Conservation (phyloP, 2,888 invertebrate species). For the Fragum fragum region DNA sequence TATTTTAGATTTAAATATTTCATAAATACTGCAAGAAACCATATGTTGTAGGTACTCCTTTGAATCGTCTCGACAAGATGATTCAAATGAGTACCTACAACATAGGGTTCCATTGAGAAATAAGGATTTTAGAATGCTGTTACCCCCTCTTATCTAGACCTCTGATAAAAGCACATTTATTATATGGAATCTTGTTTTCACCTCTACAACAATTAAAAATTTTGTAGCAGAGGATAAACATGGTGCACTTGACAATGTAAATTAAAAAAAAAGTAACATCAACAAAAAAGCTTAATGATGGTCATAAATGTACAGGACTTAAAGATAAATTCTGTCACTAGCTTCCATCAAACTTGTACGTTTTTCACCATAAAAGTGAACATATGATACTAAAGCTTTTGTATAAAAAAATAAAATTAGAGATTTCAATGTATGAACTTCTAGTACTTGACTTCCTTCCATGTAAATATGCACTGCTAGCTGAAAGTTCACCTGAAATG, state of each 20-base stretch:
- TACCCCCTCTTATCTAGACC: too few species aligned
- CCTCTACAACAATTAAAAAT: neutral
- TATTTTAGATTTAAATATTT: too few species aligned
- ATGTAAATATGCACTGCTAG: too few species aligned
- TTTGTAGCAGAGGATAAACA: neutral
- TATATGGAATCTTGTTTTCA: neutral
- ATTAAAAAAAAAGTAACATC: neutral
- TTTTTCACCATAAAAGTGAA: neutral
- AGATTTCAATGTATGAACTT: neutral
- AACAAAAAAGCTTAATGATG: neutral
- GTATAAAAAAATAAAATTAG: neutral
- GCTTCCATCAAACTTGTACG: neutral
- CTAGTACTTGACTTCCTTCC: neutral
- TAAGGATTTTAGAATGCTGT: too few species aligned
- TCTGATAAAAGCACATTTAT: slow-evolving; percentile 15
- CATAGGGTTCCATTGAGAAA: too few species aligned
- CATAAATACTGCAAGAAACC: too few species aligned
- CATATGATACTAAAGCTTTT: neutral
- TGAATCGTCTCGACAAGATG: too few species aligned
- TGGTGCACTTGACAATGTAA: slow-evolving; percentile 8
- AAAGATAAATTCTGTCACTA: neutral
- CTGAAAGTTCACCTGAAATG: too few species aligned
- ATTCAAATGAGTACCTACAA: too few species aligned
- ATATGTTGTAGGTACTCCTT: too few species aligned
- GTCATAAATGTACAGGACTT: too few species aligned